A percentile compares a stretch with the other conserved stretches of the same genome.
These are phyloP conservation scores for Parelbella ahira DNA, from an alignment of 2,888 invertebrate species.

Conservation along the genomic window DNA sequence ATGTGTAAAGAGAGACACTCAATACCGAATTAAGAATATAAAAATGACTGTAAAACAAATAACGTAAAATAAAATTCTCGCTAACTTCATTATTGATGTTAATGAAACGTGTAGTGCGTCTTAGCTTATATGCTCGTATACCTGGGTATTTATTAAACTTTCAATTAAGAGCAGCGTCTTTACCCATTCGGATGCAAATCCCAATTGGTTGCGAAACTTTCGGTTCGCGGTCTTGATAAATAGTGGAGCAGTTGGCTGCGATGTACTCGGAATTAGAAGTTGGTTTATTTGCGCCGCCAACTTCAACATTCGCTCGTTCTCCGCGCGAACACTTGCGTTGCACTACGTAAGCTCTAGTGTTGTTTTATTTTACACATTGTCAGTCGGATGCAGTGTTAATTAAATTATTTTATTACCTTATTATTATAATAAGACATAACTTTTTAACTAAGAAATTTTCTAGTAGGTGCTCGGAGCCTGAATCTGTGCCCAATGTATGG, in stretches of 20 bases:
- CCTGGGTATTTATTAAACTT: slow-evolving; percentile 52
- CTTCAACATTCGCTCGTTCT: slow-evolving; percentile 23
- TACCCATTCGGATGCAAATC: slow-evolving; percentile 71
- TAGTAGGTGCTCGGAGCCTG: too few species aligned
- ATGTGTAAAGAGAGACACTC: too few species aligned
- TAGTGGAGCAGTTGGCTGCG: slow-evolving; percentile 31
- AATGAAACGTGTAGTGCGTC: not conserved
- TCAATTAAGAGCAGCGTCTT: slow-evolving; percentile 66
- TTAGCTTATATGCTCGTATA: not conserved
- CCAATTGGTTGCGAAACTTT: slow-evolving; percentile 32
- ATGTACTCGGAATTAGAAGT: slow-evolving; percentile 17
- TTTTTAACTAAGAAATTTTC: too few species aligned
- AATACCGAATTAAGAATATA: too few species aligned
- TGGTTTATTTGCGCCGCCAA: slow-evolving; percentile 22
- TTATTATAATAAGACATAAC: too few species aligned
- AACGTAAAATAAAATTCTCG: not conserved
- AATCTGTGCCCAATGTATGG: too few species aligned
- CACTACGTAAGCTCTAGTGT: too few species aligned
- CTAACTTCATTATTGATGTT: slow-evolving; percentile 6
- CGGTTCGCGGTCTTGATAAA: slow-evolving; percentile 35
- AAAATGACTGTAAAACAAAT: too few species aligned
- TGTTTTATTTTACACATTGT: too few species aligned
- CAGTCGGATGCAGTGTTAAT: too few species aligned
- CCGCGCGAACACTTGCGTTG: too few species aligned
- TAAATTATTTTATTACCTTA: too few species aligned